These are phyloP conservation scores for Lathamus discolor DNA, from an alignment of 2,113 vertebrate genomes.

Conservation along the genomic window DNA sequence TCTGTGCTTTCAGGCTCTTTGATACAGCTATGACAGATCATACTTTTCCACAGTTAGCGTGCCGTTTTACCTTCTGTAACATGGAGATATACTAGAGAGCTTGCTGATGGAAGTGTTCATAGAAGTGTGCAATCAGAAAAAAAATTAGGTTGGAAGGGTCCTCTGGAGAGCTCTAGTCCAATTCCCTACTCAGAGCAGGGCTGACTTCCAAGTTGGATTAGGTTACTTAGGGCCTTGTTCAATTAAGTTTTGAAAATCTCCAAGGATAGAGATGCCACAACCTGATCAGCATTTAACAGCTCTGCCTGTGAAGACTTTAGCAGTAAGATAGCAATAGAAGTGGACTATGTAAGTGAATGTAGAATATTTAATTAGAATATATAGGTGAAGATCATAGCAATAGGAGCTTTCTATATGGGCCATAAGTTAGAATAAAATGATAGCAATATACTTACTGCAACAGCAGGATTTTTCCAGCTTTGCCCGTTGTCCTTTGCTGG, in stretches of 20 bases:
- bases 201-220: constrained; percentile 50
- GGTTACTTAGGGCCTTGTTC: constrained; percentile 59
- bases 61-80: constrained; percentile 18
- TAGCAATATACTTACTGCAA: neutral
- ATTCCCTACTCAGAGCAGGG: constrained; percentile 34
- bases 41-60: neutral
- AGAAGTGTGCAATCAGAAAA: constrained; percentile 6
- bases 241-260: constrained; percentile 64
- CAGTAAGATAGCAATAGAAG: neutral
- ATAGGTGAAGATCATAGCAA: neutral
- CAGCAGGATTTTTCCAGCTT: neutral
- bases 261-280: constrained; percentile 36
- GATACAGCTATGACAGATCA: neutral
- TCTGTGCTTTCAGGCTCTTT: neutral
- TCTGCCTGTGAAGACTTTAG: neutral
- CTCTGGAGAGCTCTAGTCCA: constrained; percentile 47
- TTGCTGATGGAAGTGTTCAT: neutral
- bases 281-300: neutral
- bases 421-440: neutral
- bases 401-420: neutral
- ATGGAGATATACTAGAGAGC: neutral
- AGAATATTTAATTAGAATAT: constrained; percentile 21
- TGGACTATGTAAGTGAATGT: neutral
- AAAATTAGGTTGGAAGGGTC: constrained; percentile 56
- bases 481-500: neutral